Evolutionary conservation across 1,140 invertebrate genomes (phyloP).

Genomic region (Mycetomoellerius zeteki): DNA sequence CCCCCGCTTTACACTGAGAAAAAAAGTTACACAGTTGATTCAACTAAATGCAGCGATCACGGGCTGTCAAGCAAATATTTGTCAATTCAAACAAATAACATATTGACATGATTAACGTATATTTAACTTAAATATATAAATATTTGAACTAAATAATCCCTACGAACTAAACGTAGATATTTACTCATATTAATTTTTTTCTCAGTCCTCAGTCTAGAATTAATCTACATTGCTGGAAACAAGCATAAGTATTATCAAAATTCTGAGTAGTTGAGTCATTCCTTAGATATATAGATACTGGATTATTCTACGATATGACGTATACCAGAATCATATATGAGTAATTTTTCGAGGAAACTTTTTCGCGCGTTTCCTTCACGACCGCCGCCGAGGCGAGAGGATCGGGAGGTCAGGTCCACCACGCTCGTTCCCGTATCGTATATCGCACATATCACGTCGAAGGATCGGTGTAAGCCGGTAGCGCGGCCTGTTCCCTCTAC

Average conservation of each 20-base stretch:
- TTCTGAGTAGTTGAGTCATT: not conserved
- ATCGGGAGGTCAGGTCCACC: slow-evolving; percentile 66
- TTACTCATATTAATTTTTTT: too few species aligned
- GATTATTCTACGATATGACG: not conserved
- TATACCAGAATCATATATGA: not conserved
- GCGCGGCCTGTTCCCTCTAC: slow-evolving; percentile 77
- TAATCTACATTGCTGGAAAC: too few species aligned
- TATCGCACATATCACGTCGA: slow-evolving; percentile 84
- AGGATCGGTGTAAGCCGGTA: slow-evolving; percentile 86
- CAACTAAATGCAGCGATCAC: too few species aligned
- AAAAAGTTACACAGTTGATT: too few species aligned
- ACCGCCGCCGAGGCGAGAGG: slow-evolving; percentile 17
- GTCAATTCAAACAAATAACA: too few species aligned
- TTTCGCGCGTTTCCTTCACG: slow-evolving; percentile 59
- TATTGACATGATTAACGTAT: too few species aligned
- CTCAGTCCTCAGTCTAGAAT: too few species aligned
- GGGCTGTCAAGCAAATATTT: too few species aligned
- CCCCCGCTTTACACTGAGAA: too few species aligned
- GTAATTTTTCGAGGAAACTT: not conserved
- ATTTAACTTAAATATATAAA: too few species aligned
- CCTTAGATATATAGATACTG: not conserved
- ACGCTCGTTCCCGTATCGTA: slow-evolving; percentile 81
- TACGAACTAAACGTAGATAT: too few species aligned
- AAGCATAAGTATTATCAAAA: not conserved
- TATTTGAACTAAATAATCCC: too few species aligned